Evolutionary conservation across 2,113 vertebrate species (phyloP).

Genomic region (Marmota monax): DNA sequence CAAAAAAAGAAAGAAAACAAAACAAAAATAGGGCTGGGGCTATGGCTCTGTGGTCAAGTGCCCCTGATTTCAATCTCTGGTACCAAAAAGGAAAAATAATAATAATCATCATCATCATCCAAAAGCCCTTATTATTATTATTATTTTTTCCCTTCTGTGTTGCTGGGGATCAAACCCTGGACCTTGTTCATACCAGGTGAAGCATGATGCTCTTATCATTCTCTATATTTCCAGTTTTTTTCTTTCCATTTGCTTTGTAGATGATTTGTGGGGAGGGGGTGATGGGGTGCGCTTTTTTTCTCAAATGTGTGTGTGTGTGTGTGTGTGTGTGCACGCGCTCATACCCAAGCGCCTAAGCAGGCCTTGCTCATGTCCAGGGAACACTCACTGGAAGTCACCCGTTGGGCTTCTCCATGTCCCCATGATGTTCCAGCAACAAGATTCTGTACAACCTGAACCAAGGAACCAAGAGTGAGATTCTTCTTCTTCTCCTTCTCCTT

Average conservation of each 20-base stretch:
- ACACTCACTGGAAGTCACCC: not conserved
- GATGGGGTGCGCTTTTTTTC: not conserved
- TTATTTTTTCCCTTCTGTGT: no score
- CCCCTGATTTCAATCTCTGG: no score
- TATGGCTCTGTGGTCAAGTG: no score
- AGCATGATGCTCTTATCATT: not conserved
- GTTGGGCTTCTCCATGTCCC: not conserved
- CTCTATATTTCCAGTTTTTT: no score
- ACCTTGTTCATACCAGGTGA: no score
- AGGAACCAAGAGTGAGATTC: not conserved
- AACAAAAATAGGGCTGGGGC: no score
- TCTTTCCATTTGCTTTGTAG: not conserved
- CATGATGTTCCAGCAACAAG: not conserved
- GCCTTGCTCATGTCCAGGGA: not conserved
- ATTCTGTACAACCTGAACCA: not conserved
- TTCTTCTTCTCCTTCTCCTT: not conserved
- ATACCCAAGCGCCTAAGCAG: not conserved
- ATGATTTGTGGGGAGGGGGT: not conserved
- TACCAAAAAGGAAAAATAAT: no score
- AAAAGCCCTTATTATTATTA: no score
- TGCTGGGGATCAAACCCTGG: no score
- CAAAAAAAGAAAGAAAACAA: no score
- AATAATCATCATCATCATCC: no score
- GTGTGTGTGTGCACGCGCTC: not conserved
- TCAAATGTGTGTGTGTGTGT: no score